Evolutionary conservation across 2,113 vertebrate species (phyloP), one percentile per base, ranked within the genome.

Genomic region (Paradoxurus hermaphroditus): DNA sequence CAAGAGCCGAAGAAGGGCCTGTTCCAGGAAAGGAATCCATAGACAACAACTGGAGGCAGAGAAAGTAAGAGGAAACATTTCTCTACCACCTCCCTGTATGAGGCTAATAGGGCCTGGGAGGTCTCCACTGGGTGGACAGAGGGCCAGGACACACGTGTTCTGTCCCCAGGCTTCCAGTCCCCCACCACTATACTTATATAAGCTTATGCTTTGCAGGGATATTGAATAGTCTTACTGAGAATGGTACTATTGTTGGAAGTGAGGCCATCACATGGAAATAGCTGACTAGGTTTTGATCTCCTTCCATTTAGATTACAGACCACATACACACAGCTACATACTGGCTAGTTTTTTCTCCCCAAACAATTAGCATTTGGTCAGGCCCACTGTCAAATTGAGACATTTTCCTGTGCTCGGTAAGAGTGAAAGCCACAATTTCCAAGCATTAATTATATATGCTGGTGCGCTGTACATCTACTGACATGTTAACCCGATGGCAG

Each of bases 341-440:
- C 94, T 83, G 95, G 91, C 93, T 98, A 97, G 70, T 87, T 96
- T 95, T 86, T 56, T 98, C 65, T 97, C 91, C 94, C 93, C 67
- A 95, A 98, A 98, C 84, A 97, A 98, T 97, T 49, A 98, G 88
- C 78, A 96, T 98, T 98, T 98, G 97, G 65, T 97, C 87, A 97
- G 96, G 95, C 85, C 87, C 97, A 96, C 39, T 97, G 95, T 98
- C 97, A 98, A 97, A 98, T 98, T 96, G 98, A 98, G 98, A 98
- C 49, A 97, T 97, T 98, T 98, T 97, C 67, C 86, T 97, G 91
- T 97, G 89, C 88, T 98, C 97, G 79, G 63, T 0, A 5, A 97
- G 96, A 98, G 89, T 96, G 97, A 98, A 98, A 98, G 92, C 91
- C 96, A 97, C 94, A 98, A 97, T 98, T 98, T 98, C 68, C 91